Base-by-base conservation (phyloP, 2,888 invertebrate genomes). In the Cheilosia vernalis region DNA sequence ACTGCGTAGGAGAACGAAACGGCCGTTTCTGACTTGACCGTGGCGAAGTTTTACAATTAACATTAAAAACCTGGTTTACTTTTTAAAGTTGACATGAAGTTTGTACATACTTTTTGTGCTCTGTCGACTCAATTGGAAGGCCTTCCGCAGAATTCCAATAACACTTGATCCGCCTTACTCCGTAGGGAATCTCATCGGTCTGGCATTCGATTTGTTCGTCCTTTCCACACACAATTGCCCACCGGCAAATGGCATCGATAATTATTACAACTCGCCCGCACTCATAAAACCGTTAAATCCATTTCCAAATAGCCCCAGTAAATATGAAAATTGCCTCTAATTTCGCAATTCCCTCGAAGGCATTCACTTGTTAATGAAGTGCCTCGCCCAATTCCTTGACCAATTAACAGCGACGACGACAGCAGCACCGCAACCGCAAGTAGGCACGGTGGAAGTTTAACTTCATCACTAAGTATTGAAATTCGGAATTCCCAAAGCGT, bases 401-500 rank as follows among this genome's bases (percentile, higher is more conserved):
- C 73, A 73, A 73, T 73, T 73, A 80, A 44, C 37, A 47, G 33
- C 21, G 2, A 21, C 17, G 49, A 9, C 33, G 21, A 9, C 33
- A n/a, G 4, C 13, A 37, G 10, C 37, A 37, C 37, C 37, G 37
- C 44, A 17, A 9, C n/a, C n/a, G 1, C 6, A 17, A 47, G 44
- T 17, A 17, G 58, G 58, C 15, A 33, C 30, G 60, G 67, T 44
- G 55, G 53, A 78, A 79, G 37, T 63, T 73, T 27, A 44, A 63
- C 73, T 49, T 69, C 73, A 51, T 63, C 63, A 47, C 58, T 64
- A 78, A 73, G 78, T 73, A 79, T 69, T 74, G 58, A 53, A 74
- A 84, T 84, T 74, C 83, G 58, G 58, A 74, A 84, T 84, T 74
- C 83, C 83, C 74, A 74, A 40, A 64, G 80, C 80, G 73, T 64